A percentile compares a stretch with the other conserved stretches of the same genome.
phyloP scores from a whole-genome alignment of 2,888 invertebrate species.

The Cepaea hortensis region DNA sequence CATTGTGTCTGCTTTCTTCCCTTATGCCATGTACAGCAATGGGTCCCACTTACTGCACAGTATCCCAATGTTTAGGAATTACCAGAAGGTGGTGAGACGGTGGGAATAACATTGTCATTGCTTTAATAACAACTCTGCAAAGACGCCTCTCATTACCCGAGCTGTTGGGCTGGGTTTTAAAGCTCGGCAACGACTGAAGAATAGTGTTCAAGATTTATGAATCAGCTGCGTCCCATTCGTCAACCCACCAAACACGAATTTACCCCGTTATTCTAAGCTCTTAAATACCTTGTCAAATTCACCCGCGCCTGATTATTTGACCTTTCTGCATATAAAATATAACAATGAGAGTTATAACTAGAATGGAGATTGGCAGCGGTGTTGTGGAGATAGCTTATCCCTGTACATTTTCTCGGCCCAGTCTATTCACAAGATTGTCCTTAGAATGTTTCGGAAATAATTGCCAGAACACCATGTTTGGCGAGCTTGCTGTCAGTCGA shows the following conservation, averaged over 20 bases:
- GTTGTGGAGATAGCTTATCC: background rate
- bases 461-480: background rate
- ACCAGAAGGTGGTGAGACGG: too few relatives aligned
- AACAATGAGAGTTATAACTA: background rate
- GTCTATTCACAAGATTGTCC: conserved; percentile 4
- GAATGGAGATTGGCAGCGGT: background rate
- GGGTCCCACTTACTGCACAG: too few relatives aligned
- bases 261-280: too few relatives aligned
- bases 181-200: too few relatives aligned
- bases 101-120: too few relatives aligned
- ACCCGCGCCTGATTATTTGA: background rate
- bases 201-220: background rate
- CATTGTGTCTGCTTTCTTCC: too few relatives aligned
- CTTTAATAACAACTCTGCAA: too few relatives aligned
- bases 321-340: background rate
- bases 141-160: too few relatives aligned
- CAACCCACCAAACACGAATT: background rate
- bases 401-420: background rate
- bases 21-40: too few relatives aligned
- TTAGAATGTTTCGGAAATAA: background rate
- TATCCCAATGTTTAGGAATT: too few relatives aligned
- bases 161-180: too few relatives aligned
- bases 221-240: background rate
- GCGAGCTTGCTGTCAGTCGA: background rate
- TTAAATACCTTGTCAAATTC: background rate